These are phyloP conservation scores for Corythornis vintsioides DNA, from an alignment of 2,113 vertebrate species.

Conservation along the genomic window DNA sequence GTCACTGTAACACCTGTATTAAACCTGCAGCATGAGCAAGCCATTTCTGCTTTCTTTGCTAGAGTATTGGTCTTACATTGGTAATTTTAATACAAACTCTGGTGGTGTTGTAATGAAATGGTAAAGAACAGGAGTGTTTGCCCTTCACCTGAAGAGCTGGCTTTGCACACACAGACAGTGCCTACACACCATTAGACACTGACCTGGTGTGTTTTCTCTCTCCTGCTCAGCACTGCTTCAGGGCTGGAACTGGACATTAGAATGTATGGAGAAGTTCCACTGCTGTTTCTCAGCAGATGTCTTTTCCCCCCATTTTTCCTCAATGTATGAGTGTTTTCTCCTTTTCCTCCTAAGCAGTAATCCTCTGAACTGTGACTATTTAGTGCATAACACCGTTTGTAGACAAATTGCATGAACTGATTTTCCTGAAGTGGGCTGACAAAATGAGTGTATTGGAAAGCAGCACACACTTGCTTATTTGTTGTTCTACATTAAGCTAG, in stretches of 20 bases:
- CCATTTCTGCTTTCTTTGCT: background rate
- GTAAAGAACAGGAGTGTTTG: background rate
- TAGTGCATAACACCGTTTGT: background rate
- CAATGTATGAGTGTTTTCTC: background rate
- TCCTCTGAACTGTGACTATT: background rate
- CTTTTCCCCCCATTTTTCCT: background rate
- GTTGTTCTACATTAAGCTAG: background rate
- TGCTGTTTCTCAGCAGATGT: background rate
- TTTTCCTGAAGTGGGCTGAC: slow-evolving; percentile 55
- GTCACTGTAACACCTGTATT: background rate
- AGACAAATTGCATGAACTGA: slow-evolving; percentile 24
- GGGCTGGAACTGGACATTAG: background rate
- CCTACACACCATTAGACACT: rapidly evolving
- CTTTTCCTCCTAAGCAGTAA: background rate
- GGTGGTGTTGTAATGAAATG: background rate
- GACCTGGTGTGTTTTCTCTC: background rate
- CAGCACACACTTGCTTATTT: slow-evolving; percentile 2
- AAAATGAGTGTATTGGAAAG: slow-evolving; percentile 35
- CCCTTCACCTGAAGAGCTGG: background rate
- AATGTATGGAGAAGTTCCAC: rapidly evolving
- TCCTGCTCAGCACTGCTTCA: rapidly evolving
- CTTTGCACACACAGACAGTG: rapidly evolving
- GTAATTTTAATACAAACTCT: background rate
- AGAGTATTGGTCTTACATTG: rapidly evolving
- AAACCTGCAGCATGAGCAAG: background rate